Evolutionary conservation across 2,797 vertebrate genomes (phyloP), one percentile per base, ranked within the genome.

Genomic region (Phaenicophaeus curvirostris): DNA sequence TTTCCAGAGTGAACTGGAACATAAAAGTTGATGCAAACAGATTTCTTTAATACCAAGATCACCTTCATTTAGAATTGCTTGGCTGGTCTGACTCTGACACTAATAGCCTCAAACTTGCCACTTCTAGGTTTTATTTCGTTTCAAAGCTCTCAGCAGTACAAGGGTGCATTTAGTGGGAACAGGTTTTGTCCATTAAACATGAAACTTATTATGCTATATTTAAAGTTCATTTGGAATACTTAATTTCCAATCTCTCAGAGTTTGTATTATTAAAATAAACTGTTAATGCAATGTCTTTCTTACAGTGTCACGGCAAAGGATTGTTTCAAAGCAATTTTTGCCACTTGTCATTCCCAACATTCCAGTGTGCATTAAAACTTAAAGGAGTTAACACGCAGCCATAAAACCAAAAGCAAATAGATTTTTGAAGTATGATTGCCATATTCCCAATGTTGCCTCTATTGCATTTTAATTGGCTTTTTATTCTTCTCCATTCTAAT

Each of bases 161-260:
- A 87, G 61, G 44, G 61, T 92, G 86, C 87, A 66, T 69, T 95
- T 91, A 88, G 51, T 67, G 50, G 48, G 59, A 96, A 96, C 96
- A 97, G 89, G 48, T 53, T 96, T 96, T 96, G 76, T 96, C 87
- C 95, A 96, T 96, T 96, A 96, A 93, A 82, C 54, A 24, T 0
- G 0, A 54, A 92, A 91, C 50, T 61, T 53, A 44, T 54, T 89
- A 39, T 11, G 83, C 85, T 96, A 37, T 88, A 87, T 93, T 93
- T 95, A 79, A 96, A 91, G 69, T 61, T 94, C 27, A 85, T 95
- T 90, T 94, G 67, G 80, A 93, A 79, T 84, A 89, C 48, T 57
- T 93, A 69, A 90, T 85, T 95, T 96, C 65, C 42, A 94, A 54
- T 72, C 85, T 87, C 71, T 95, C 55, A 65, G 74, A 93, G 77